Evolutionary conservation across 2,797 vertebrate genomes (phyloP).

Genomic region (Enteromius argenteus): DNA sequence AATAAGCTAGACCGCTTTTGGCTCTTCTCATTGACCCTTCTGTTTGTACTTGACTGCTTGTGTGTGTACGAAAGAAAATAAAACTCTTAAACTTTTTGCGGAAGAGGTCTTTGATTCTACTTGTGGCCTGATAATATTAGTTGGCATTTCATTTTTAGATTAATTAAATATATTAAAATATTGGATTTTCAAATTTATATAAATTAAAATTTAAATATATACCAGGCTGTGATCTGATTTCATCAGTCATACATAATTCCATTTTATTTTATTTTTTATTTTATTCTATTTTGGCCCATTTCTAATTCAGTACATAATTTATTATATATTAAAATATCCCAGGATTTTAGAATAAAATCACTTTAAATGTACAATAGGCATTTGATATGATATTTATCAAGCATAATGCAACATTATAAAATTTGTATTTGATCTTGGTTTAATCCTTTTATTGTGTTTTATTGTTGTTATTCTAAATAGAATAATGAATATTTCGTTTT

Average conservation of each 20-base stretch:
- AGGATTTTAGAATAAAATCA: neutral
- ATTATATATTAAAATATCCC: neutral
- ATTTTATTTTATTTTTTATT: neutral
- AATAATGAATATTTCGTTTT: neutral
- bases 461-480: neutral
- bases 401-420: neutral
- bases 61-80: neutral
- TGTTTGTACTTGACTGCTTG: constrained; percentile 21
- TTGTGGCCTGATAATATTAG: neutral
- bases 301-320: neutral
- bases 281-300: neutral
- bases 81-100: constrained; percentile 80
- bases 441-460: neutral
- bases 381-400: neutral
- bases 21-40: constrained; percentile 12
- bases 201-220: neutral
- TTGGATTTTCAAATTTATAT: neutral
- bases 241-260: neutral
- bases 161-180: neutral
- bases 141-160: neutral
- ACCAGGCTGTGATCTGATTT: neutral
- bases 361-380: no score
- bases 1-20: constrained; percentile 34
- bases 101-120: neutral
- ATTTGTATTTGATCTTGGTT: neutral